Percentiles rank a stretch among this genome's conserved stretches.
Evolutionary conservation across 2,797 vertebrate genomes (phyloP).

Genomic region (Cossypha niveicapilla): DNA sequence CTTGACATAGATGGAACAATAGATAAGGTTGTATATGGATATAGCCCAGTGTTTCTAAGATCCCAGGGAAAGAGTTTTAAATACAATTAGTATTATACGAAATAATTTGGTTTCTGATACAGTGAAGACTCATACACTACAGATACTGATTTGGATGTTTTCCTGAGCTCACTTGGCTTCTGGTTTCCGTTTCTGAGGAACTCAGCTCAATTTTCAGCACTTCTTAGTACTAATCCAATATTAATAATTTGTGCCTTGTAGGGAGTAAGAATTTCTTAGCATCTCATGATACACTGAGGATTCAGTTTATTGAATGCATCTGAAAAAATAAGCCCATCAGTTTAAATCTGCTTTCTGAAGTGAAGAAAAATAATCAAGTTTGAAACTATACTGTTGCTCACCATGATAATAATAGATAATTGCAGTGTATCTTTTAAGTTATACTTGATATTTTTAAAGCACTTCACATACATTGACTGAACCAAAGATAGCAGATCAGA

Average conservation of each 20-base stretch:
- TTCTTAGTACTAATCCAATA: neutral
- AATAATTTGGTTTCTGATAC: neutral
- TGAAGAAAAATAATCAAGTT: neutral
- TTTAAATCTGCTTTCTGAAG: neutral
- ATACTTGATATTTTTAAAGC: conserved; percentile 2
- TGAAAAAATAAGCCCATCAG: neutral
- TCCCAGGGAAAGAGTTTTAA: neutral
- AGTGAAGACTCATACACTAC: neutral
- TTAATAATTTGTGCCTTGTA: neutral
- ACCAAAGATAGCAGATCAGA: neutral
- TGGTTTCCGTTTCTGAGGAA: neutral
- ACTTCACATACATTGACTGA: neutral
- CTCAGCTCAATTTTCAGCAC: neutral
- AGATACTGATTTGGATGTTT: neutral
- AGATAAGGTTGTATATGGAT: neutral
- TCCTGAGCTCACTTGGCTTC: neutral
- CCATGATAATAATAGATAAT: neutral
- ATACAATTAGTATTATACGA: neutral
- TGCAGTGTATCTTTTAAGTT: neutral
- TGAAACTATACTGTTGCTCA: neutral
- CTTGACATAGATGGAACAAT: neutral
- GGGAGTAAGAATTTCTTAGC: neutral
- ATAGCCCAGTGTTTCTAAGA: neutral
- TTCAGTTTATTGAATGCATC: neutral
- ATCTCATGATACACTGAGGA: neutral